Base-by-base conservation (phyloP, 2,113 vertebrate genomes). In the Clupea harengus region DNA sequence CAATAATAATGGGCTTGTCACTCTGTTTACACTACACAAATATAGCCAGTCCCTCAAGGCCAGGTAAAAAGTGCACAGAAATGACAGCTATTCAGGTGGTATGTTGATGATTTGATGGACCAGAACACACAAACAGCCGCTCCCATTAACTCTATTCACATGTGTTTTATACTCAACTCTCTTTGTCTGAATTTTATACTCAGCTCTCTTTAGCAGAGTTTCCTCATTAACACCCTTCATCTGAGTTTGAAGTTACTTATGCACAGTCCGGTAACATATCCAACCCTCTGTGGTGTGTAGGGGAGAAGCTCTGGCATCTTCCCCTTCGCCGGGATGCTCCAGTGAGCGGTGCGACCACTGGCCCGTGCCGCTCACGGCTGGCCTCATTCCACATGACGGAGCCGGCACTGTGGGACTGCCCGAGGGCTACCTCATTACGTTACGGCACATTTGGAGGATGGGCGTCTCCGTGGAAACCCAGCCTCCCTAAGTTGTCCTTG, bases 331-430 rank as follows among this genome's bases (percentile, higher is more conserved):
- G 50, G 2, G 50, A 52, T 52, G 50, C 50, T 52, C 10, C 50
- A 52, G 50, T 7, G 50, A 52, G 13, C 50, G 13, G 50, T 15
- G 50, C 2, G 50, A 15, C 18, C 17, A 20, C 52, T 57, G 18
- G 52, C 52, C 52, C 4, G 52, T 57, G 17, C 52, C 52, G 17
- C 10, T 18, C 52, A 57, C 17, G 4, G 52, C 72, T 78, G 72
- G 25, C 72, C 72, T 78, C 64, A 32, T 78, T 78, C 72, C 72
- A 78, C 72, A 78, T 78, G 72, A 32, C 28, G 10, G 32, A 78
- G 32, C 28, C 72, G 5, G 28, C 72, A 78, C 72, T 78, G 28
- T 44, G 72, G 72, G 72, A 11, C 72, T 78, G 72, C 15, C 72
- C 0, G 72, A 78, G 72, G 11, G 4, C 39, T 32, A 32, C 72